Base-by-base conservation (phyloP, 1,140 invertebrate species). In the Archivesica marissinica region DNA sequence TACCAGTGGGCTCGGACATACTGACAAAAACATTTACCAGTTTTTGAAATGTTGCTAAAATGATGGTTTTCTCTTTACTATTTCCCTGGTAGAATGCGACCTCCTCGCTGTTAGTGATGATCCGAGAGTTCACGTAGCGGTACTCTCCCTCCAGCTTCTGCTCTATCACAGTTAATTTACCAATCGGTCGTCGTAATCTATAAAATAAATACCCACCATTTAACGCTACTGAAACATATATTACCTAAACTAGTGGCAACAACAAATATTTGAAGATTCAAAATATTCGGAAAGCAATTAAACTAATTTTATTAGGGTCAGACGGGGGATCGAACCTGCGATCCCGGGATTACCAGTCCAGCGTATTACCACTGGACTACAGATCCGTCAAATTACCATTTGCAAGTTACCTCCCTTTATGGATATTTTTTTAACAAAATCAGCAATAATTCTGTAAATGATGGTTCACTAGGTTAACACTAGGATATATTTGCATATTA, bases 51-150 rank as follows among this genome's bases (percentile, higher is more conserved):
- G 98, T 97, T 20, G 97, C 96, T 76, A 98, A 93, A 6, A 99
- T 94, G 0, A 97, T 99, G 25, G 97, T 93, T 93, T 98, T 97
- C 94, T 99, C 99, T 44, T 97, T 95, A 59, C 95, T 95, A 90
- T 98, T 98, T 88, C 98, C 98, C 94, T 98, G 96, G 93, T 99
- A 99, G 94, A 99, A 99, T 2, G 99, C 98, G 85, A 99, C 96
- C 95, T 99, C 99, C 94, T 99, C 99, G 25, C 98, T 98, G 94
- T 99, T 99, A 0, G 98, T 98, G 56, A 99, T 99, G 4, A 99
- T 94, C 38, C 99, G 95, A 9, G 98, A 98, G 94, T 99, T 99
- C 28, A 99, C 98, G 92, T 98, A 99, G 92, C 99, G 96, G 94
- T 98, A 99, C 95, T 99, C 98, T 85, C 99, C 99, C 95, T 99